Conservation (phyloP, 1,140 invertebrate genomes). For the Drosophila sproati region DNA sequence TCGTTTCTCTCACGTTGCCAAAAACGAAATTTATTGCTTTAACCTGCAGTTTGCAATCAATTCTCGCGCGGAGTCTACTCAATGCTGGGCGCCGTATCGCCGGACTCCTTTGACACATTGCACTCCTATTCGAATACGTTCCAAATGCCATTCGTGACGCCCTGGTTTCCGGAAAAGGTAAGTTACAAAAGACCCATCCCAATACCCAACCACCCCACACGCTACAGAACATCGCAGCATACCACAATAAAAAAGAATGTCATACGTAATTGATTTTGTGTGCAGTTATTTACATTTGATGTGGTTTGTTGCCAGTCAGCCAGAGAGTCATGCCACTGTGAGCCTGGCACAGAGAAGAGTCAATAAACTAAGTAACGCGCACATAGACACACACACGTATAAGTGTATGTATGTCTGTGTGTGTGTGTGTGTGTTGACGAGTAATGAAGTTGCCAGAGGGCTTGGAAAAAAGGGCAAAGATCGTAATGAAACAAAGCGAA, state of each 20-base stretch:
- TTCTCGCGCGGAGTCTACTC: slow-evolving; percentile 95
- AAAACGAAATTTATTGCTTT: slow-evolving; percentile 63
- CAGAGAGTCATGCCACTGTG: slow-evolving; percentile 11
- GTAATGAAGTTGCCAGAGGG: slow-evolving; percentile 64
- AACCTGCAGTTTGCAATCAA: slow-evolving; percentile 93
- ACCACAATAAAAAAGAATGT: slow-evolving; percentile 42
- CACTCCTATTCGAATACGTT: slow-evolving; percentile 98
- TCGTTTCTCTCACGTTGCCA: slow-evolving; percentile 62
- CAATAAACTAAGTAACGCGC: slow-evolving; percentile 43
- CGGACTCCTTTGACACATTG: slow-evolving; percentile 96
- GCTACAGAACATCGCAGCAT: neutral
- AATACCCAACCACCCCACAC: neutral
- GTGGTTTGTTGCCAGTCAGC: slow-evolving; percentile 41
- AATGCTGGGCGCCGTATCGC: slow-evolving; percentile 95
- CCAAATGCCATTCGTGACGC: slow-evolving; percentile 97
- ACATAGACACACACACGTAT: slow-evolving; percentile 2
- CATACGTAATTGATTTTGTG: slow-evolving; percentile 77
- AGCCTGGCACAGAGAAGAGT: slow-evolving; percentile 29
- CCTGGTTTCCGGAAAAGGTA: slow-evolving; percentile 97
- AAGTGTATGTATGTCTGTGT: neutral
- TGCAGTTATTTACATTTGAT: slow-evolving; percentile 54
- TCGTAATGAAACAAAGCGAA: slow-evolving; percentile 56
- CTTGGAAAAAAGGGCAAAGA: slow-evolving; percentile 47
- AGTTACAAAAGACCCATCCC: slow-evolving; percentile 61
- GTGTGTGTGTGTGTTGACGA: slow-evolving; percentile 42